Conservation (phyloP, 1,140 invertebrate species). For the Apis cerana region DNA sequence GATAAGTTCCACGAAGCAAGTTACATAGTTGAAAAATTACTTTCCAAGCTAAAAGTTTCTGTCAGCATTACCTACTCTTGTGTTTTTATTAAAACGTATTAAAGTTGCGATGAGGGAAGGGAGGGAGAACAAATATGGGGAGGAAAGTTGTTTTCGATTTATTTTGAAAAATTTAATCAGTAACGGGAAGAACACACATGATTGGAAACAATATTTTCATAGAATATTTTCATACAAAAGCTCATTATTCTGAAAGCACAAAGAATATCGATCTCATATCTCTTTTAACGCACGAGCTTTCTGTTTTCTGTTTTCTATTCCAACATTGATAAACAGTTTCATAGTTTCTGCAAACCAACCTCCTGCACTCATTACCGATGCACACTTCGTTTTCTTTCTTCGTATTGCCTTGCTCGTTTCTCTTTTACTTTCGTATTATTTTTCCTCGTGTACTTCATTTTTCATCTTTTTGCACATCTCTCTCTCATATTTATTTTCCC, state of each 20-base stretch:
- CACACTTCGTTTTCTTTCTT: neutral
- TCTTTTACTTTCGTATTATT: neutral
- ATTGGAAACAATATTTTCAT: neutral
- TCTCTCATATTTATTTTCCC: neutral
- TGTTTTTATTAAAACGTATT: neutral
- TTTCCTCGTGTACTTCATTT: neutral
- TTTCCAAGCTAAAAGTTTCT: neutral
- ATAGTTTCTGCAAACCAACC: neutral
- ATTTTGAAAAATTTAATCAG: neutral
- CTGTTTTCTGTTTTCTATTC: neutral
- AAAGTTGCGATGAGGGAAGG: too few relatives aligned
- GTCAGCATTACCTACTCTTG: neutral
- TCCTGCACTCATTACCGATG: neutral
- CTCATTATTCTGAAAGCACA: neutral
- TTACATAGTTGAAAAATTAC: neutral
- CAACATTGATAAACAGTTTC: neutral
- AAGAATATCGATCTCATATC: neutral
- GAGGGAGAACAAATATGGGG: too few relatives aligned
- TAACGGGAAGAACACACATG: neutral
- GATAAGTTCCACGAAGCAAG: neutral
- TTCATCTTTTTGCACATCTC: neutral
- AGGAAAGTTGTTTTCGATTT: neutral
- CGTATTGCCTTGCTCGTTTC: neutral
- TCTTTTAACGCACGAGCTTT: neutral
- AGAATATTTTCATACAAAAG: neutral